These are phyloP conservation scores for Cavia porcellus DNA, from an alignment of 2,113 vertebrate species.

Conservation along the genomic window DNA sequence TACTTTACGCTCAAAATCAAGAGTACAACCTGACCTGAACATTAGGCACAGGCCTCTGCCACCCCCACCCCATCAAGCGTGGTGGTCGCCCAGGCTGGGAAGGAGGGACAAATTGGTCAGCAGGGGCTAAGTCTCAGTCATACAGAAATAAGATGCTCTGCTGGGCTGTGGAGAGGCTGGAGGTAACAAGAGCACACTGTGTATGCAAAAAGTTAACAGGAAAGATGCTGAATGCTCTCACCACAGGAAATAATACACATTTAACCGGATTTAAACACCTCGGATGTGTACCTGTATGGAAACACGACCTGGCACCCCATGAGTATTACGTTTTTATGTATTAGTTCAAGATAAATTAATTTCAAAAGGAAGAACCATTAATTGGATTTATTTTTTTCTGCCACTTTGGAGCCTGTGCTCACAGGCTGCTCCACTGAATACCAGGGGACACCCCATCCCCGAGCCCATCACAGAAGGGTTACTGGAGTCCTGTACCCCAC, in stretches of 20 bases:
- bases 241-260: not conserved
- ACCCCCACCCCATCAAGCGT: not conserved
- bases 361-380: not conserved
- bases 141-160: not conserved
- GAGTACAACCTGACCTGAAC: not conserved
- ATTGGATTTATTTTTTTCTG: not conserved
- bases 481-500: not conserved
- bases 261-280: not conserved
- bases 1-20: not conserved
- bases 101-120: not conserved
- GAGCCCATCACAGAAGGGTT: rapidly evolving
- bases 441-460: not conserved
- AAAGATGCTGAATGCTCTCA: not conserved
- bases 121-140: not conserved
- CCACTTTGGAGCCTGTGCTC: not conserved
- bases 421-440: not conserved
- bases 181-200: no score
- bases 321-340: not conserved
- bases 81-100: not conserved
- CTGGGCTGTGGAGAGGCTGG: rapidly evolving
- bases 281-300: rapidly evolving
- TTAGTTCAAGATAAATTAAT: not conserved
- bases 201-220: not conserved
- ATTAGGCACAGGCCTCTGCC: not conserved
- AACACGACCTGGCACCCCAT: not conserved